Base-by-base conservation (phyloP, 2,888 invertebrate genomes). In the Xanthorhoe designata region DNA sequence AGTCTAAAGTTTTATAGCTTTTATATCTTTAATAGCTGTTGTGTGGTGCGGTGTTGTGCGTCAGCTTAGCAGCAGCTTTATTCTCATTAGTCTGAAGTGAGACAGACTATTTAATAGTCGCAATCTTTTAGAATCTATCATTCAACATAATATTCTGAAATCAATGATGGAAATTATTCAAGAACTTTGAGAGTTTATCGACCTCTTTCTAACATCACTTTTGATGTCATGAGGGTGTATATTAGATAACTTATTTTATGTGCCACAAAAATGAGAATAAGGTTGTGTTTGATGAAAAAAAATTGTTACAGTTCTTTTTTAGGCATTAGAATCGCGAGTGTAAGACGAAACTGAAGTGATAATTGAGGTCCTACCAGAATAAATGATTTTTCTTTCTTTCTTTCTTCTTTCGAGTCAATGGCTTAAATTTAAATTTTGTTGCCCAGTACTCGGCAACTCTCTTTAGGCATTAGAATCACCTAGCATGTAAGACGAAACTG, bases 101-200 rank as follows among this genome's bases (percentile, higher is more conserved):
- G 19, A 2, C 15, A 45, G 47, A 47, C 17, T 29, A 29, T 18
- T 45, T 49, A 19, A 29, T 42, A 59, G 15, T 18, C 29, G 24
- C 52, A 7, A 53, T 54, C 47, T 55, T n/a, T 38, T 35, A 54
- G 32, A 55, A n/a, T n/a, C n/a, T 61, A 29, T n/a, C 35, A 54
- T 32, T 52, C 32, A 47, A 32, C 17, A 47, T 17, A 52, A 52
- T 53, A 45, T 38, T 51, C 29, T 53, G n/a, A 17, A 61, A 49
- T 61, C 61, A 49, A 61, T 32, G 13, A 47, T 42, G 42, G 38
- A 0, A 5, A 7, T 42, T 59, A n/a, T 32, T 32, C 9, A 56
- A 15, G 10, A 32, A 19, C 9, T 29, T 56, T 15, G 9, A n/a
- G 18, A 50, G 58, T 50, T 18, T 50, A 18, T 15, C 18, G 49